Conservation (phyloP, 2,113 vertebrate species). For the Chloebia gouldiae region DNA sequence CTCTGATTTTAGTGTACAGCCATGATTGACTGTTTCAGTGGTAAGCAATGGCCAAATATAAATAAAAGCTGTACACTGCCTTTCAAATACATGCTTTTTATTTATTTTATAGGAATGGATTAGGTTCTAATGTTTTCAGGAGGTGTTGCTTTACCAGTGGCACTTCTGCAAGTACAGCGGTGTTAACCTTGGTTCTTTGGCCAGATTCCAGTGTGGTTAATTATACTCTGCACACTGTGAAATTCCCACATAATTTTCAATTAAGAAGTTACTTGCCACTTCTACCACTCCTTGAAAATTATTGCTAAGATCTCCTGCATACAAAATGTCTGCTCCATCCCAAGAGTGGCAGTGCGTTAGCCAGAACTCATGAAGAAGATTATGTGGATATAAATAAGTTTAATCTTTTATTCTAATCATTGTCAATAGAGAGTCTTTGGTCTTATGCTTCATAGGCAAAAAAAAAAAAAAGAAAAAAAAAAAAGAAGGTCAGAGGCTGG, state of each 20-base stretch:
- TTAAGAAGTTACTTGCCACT: slow-evolving; percentile 53
- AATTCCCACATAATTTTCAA: slow-evolving; percentile 60
- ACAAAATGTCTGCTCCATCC: slow-evolving; percentile 29
- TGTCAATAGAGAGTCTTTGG: not conserved
- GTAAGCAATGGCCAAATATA: slow-evolving; percentile 32
- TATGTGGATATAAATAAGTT: not conserved
- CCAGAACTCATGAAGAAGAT: not conserved
- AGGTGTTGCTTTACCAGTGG: slow-evolving; percentile 47
- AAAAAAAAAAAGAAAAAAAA: not conserved
- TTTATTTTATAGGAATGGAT: slow-evolving; percentile 50
- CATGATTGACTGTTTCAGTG: slow-evolving; percentile 27
- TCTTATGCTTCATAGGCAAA: not conserved
- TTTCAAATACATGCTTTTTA: slow-evolving; percentile 35
- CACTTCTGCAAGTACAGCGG: slow-evolving; percentile 5
- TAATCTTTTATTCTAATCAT: not conserved
- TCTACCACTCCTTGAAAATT: slow-evolving; percentile 21
- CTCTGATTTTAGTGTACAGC: slow-evolving; percentile 3
- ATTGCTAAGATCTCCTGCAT: not conserved
- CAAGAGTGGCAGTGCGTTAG: not conserved
- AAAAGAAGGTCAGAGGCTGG: not conserved
- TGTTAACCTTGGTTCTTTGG: slow-evolving; percentile 40
- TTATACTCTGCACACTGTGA: slow-evolving; percentile 46
- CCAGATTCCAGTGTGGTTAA: slow-evolving; percentile 40
- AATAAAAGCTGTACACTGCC: slow-evolving; percentile 38
- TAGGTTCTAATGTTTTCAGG: slow-evolving; percentile 37